phyloP scores from a whole-genome alignment of 2,113 vertebrate species.

The Corythornis cristatus region DNA sequence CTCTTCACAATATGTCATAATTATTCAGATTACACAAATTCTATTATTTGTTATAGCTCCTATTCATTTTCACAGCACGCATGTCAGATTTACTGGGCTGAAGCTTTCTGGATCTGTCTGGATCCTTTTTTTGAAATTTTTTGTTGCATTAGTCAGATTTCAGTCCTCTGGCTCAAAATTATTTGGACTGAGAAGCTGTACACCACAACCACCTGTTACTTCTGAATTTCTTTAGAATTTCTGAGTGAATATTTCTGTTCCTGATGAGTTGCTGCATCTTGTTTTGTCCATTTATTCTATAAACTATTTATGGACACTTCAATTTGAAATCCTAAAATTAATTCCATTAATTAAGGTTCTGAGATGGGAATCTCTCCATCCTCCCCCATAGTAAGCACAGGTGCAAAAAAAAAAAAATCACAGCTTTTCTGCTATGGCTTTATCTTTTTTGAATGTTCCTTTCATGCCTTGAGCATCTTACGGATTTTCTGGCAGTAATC shows the following conservation, averaged over 20 bases:
- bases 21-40: not conserved
- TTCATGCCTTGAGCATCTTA: not conserved
- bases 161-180: not conserved
- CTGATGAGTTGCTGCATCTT: not conserved
- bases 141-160: not conserved
- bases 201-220: not conserved
- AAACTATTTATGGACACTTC: not conserved
- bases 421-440: not conserved
- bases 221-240: not conserved
- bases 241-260: not conserved
- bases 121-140: not conserved
- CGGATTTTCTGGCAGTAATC: not conserved
- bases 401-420: constrained; percentile 13
- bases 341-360: constrained; percentile 9
- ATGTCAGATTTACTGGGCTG: not conserved
- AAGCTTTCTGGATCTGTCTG: not conserved
- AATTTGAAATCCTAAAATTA: not conserved
- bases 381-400: not conserved
- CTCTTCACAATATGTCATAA: not conserved
- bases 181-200: not conserved
- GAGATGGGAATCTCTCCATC: not conserved
- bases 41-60: not conserved
- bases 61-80: not conserved
- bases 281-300: not conserved
- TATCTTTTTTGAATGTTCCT: not conserved